Evolutionary conservation across 2,888 invertebrate genomes (phyloP), one percentile per base, ranked within the genome.

Genomic region (Aelia acuminata): DNA sequence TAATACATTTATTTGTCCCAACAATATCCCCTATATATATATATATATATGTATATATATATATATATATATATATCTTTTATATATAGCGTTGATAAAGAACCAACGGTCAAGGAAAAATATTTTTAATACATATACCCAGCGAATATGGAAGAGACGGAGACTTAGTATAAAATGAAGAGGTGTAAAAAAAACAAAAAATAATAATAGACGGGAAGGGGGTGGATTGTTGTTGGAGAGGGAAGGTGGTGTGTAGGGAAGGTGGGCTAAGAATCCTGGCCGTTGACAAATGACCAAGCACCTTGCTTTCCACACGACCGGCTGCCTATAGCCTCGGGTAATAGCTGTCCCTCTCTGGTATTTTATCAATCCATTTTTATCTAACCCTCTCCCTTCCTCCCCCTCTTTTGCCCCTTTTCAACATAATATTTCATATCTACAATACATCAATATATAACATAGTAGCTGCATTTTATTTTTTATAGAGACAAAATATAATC

Each of bases 151-250:
- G 53, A 57, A 80, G 88, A 88, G 85, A 57, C 39, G n/a, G 84
- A 53, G 57, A 88, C 84, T 57, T 50, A 53, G 88, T 35, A 49
- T 53, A 53, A 84, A 53, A 84, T 70, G 85, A 75, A 88, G 88
- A 85, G 88, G 85, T n/a, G 88, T 10, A 1, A 35, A 84, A 49
- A 84, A 35, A 50, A 47, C 39, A 47, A 49, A 47, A 84, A 49
- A 49, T 49, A 84, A 47, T 47, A 84, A 47, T n/a, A n/a, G 47
- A 48, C 15, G 84, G 43, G 2, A 26, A 48, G 84, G 43, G n/a
- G 84, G n/a, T 2, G 48, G 48, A 84, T 84, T 84, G 48, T 48
- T 84, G 84, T 43, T 35, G 63, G 63, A 31, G 31, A 70, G 26
- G 26, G 57, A 57, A 57, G 57, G 57, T 57, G 22, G 80, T 8